These are phyloP conservation scores for Sphaerophoria taeniata DNA, from an alignment of 2,888 invertebrate genomes.

Conservation along the genomic window DNA sequence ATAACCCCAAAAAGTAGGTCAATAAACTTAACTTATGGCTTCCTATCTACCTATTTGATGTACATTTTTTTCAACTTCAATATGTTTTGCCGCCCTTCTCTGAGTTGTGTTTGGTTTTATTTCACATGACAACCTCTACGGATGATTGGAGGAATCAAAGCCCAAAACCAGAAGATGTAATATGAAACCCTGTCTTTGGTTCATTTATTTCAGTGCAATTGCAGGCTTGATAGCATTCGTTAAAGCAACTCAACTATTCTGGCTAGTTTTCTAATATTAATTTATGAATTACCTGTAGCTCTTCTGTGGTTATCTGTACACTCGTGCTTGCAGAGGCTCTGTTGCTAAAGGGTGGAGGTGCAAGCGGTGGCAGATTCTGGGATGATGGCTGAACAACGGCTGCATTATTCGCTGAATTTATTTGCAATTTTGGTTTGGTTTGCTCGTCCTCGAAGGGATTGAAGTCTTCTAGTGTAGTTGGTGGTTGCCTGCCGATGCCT, in stretches of 20 bases:
- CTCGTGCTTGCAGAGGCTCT: slow-evolving; percentile 82
- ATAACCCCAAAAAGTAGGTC: slow-evolving; percentile 31
- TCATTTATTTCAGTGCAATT: slow-evolving; percentile 19
- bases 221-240: slow-evolving; percentile 8
- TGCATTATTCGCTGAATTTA: slow-evolving; percentile 80
- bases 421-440: slow-evolving; percentile 85
- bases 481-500: slow-evolving; percentile 91
- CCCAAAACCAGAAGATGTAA: slow-evolving; percentile 27
- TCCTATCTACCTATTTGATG: background rate
- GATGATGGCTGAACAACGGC: slow-evolving; percentile 82
- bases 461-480: slow-evolving; percentile 94
- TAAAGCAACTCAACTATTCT: too few species aligned
- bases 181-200: slow-evolving; percentile 30
- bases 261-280: too few species aligned
- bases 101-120: background rate
- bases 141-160: background rate
- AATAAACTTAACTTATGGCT: slow-evolving; percentile 33
- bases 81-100: slow-evolving; percentile 1
- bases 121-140: background rate
- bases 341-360: slow-evolving; percentile 69
- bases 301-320: slow-evolving; percentile 86
- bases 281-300: slow-evolving; percentile 86
- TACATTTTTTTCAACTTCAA: slow-evolving; percentile 1
- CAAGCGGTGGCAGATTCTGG: slow-evolving; percentile 79
- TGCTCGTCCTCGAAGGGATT: slow-evolving; percentile 94